Base-by-base conservation (phyloP, 2,113 vertebrate genomes). In the Chionis minor region DNA sequence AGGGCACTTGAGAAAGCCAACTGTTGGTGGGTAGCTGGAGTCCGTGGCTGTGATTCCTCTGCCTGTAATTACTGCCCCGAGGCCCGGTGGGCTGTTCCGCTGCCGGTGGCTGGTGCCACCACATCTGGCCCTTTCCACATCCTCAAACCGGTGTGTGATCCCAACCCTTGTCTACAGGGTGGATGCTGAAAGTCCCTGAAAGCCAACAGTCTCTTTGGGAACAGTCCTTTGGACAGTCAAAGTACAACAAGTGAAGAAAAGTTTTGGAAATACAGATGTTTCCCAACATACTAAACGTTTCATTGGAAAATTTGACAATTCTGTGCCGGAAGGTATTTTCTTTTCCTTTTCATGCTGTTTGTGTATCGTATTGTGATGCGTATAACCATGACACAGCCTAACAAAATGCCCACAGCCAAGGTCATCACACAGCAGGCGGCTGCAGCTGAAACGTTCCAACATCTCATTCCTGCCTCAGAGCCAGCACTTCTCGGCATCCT, bases 121-220 rank as follows among this genome's bases (percentile, higher is more conserved):
- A 2, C 0, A 5, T 44, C 11, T 20, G 24, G 38, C 38, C 38
- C 24, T 8, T 55, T 16, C 40, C 52, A 10, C 10, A 1, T 1
- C 4, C 14, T 4, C 4, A 1, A 33, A 19, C 40, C 6, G 0
- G 4, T 6, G 23, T 3, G 28, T 20, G 71, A 44, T 27, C 83
- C 59, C 10, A 12, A 8, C 20, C 59, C 78, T 16, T 0, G 0
- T 10, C 77, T 26, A 6, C 27, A 42, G 58, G 30, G 30, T 13
- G 66, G 54, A 7, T 28, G 52, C 78, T 33, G 52, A 33, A 55
- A 20, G 67, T n/a, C 42, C 6, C 55, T 28, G 42, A 19, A 27
- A 56, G 62, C 3, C 51, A 61, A 6, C 1, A 6, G 24, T 26
- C 27, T 26, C 27, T 84, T 19, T 19, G 69, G 51, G 30, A 63